These are phyloP conservation scores for Nephrocerus scutellatus DNA, from an alignment of 2,888 invertebrate genomes.

Conservation along the genomic window DNA sequence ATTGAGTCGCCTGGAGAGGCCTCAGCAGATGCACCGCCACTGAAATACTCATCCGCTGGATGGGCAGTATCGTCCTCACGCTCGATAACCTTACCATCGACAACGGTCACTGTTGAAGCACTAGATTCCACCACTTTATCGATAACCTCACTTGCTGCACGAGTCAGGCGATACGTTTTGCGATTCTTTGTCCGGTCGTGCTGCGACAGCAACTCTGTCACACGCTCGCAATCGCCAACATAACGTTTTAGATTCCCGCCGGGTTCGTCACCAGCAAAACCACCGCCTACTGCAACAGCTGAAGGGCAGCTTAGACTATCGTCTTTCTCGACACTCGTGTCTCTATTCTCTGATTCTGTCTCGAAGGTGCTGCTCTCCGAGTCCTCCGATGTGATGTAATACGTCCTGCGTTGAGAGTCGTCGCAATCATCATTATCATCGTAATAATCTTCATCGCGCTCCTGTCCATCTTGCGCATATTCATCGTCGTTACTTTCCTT, in stretches of 20 bases:
- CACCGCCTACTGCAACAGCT: conserved; percentile 6
- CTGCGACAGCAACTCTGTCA: conserved; percentile 41
- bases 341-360: conserved; percentile 42
- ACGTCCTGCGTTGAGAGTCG: conserved; percentile 24
- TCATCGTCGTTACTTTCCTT: conserved; percentile 3
- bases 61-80: conserved; percentile 52
- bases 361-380: conserved; percentile 45
- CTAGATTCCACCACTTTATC: conserved; percentile 23
- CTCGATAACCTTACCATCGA: conserved; percentile 18
- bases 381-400: conserved; percentile 34
- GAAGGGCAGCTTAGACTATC: conserved; percentile 29
- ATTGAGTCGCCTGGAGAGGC: conserved; percentile 40
- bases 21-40: conserved; percentile 42
- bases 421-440: conserved; percentile 31
- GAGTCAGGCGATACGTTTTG: conserved; percentile 43
- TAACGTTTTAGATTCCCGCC: conserved; percentile 42
- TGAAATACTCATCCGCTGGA: conserved; percentile 62
- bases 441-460: conserved; percentile 19
- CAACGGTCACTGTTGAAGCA: conserved; percentile 24
- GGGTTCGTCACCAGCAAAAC: too few species aligned
- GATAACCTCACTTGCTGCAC: conserved; percentile 28
- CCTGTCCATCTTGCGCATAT: conserved; percentile 3
- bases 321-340: conserved; percentile 44
- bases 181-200: conserved; percentile 46
- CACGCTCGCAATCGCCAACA: conserved; percentile 44